These are phyloP conservation scores for Pycnomerus fuliginosus DNA, from an alignment of 2,888 invertebrate species.

Conservation along the genomic window DNA sequence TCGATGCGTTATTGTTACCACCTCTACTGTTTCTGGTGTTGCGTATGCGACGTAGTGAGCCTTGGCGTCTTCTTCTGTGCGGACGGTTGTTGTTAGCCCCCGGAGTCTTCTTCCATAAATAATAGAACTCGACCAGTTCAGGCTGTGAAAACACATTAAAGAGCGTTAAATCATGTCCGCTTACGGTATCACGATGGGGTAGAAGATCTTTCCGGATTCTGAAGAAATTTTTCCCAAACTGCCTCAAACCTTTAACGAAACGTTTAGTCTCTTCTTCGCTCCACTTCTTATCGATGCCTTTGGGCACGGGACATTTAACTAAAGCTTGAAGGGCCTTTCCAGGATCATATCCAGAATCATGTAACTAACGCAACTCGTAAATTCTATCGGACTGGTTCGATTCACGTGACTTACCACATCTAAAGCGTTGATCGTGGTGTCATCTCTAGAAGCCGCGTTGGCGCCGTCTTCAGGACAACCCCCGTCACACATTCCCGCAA, in stretches of 20 bases:
- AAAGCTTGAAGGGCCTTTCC: slow-evolving; percentile 94
- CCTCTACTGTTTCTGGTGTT: slow-evolving; percentile 86
- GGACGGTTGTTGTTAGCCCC: slow-evolving; percentile 96
- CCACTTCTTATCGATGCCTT: slow-evolving; percentile 98
- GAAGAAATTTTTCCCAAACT: slow-evolving; percentile 99
- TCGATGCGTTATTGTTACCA: slow-evolving; percentile 50
- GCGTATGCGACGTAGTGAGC: slow-evolving; percentile 82
- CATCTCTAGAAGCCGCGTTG: slow-evolving; percentile 94
- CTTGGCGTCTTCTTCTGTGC: slow-evolving; percentile 84
- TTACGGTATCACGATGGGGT: slow-evolving; percentile 93
- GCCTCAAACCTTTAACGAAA: slow-evolving; percentile 96
- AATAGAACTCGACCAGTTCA: slow-evolving; percentile 97
- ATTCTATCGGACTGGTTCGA: background rate
- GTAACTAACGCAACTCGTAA: slow-evolving; percentile 66
- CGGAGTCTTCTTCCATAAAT: slow-evolving; percentile 99
- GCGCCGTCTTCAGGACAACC: slow-evolving; percentile 97
- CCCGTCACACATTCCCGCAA: slow-evolving; percentile 97
- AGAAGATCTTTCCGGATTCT: slow-evolving; percentile 94
- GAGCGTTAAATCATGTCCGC: too few species aligned
- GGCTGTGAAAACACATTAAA: slow-evolving; percentile 60
- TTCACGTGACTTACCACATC: slow-evolving; percentile 68
- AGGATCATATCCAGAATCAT: slow-evolving; percentile 95
- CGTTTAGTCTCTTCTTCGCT: slow-evolving; percentile 97
- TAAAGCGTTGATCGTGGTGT: slow-evolving; percentile 95
- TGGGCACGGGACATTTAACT: slow-evolving; percentile 95